A percentile compares a stretch with the other conserved stretches of the same genome.
phyloP scores from a whole-genome alignment of 2,113 vertebrate species.

The Microtus ochrogaster region DNA sequence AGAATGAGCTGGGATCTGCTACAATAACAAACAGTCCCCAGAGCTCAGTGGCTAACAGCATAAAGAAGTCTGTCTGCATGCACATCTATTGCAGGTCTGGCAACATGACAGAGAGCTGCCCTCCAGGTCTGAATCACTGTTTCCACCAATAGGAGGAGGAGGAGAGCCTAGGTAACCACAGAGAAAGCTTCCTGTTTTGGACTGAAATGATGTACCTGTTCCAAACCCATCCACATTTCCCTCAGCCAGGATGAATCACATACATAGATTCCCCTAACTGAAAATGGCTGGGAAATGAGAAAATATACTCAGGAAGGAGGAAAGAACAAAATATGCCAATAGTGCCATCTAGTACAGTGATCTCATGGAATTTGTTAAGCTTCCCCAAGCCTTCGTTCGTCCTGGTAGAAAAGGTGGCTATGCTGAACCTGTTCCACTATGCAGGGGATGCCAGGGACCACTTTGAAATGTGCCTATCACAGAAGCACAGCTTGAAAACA shows the following conservation, averaged over 20 bases:
- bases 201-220: not conserved
- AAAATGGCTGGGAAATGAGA: not conserved
- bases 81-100: not conserved
- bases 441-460: rapidly evolving
- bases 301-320: not conserved
- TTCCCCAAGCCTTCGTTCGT: not conserved
- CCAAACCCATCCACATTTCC: not conserved
- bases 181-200: not conserved
- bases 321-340: not conserved
- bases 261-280: rapidly evolving
- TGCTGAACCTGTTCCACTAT: not conserved
- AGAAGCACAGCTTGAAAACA: not conserved
- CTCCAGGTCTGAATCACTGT: not conserved
- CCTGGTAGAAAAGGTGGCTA: not conserved
- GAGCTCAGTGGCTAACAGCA: not conserved
- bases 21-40: not conserved
- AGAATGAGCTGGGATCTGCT: not conserved
- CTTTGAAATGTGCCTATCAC: too few relatives aligned
- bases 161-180: not conserved
- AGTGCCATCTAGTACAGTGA: not conserved
- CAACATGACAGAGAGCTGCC: not conserved
- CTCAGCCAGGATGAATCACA: not conserved
- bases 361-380: not conserved
- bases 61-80: not conserved
- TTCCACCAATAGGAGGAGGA: rapidly evolving